Conservation (phyloP, 2,113 vertebrate genomes). For the Elanus axillaris region DNA sequence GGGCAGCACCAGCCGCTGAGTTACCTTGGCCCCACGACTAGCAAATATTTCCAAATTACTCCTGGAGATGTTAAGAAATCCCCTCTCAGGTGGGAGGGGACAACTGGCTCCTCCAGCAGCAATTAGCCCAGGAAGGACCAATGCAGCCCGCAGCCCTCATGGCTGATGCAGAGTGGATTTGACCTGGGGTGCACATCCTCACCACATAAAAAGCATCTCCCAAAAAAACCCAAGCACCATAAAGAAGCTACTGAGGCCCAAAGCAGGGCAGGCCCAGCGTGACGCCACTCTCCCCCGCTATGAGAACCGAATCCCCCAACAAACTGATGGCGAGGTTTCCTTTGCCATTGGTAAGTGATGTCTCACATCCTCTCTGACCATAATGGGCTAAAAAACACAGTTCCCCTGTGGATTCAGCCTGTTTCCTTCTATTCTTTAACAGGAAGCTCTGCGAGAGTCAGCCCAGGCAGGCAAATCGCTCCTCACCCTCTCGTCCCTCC, state of each 20-base stretch:
- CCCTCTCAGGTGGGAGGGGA: background rate
- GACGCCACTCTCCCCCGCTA: background rate
- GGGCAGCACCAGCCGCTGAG: background rate
- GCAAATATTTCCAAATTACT: background rate
- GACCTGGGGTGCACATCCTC: background rate
- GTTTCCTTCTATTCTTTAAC: slow-evolving; percentile 88
- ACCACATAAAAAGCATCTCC: background rate
- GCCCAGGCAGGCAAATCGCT: slow-evolving; percentile 38
- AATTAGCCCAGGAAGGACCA: background rate
- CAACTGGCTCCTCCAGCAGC: background rate
- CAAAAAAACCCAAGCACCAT: background rate
- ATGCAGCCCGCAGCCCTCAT: fast-evolving
- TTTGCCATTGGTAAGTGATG: slow-evolving; percentile 28
- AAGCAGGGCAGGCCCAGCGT: background rate
- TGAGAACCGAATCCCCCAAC: background rate
- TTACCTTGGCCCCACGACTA: background rate
- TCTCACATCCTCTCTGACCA: slow-evolving; percentile 66
- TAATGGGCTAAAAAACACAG: slow-evolving; percentile 54
- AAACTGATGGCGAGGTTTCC: background rate
- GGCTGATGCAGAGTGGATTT: fast-evolving
- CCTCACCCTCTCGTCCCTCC: slow-evolving; percentile 28
- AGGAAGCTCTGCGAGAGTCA: slow-evolving; percentile 76
- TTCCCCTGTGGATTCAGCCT: slow-evolving; percentile 73
- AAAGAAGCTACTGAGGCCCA: background rate
- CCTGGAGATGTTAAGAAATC: background rate